A percentile compares a stretch with the other conserved stretches of the same genome.
These are phyloP conservation scores for Pachymerium ferrugineum DNA, from an alignment of 2,888 invertebrate genomes.

Conservation along the genomic window DNA sequence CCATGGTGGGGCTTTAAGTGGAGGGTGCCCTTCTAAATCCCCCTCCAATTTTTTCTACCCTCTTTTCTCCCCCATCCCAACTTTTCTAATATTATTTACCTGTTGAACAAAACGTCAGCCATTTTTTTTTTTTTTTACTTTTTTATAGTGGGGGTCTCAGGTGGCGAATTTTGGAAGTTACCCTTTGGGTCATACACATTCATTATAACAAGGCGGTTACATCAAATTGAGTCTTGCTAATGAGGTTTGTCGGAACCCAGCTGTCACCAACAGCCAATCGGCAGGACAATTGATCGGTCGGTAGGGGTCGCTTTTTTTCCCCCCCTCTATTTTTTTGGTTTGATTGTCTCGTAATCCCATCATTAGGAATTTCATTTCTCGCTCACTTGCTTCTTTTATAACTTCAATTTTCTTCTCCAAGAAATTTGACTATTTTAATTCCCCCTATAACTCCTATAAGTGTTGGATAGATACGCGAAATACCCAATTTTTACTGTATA, in stretches of 20 bases:
- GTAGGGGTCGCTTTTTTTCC: not conserved
- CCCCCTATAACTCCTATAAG: not conserved
- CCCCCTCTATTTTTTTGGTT: not conserved
- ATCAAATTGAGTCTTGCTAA: not conserved
- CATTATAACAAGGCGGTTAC: not conserved
- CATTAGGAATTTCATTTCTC: constrained; percentile 2
- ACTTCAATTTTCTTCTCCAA: not conserved
- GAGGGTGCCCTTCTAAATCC: not conserved
- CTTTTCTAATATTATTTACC: not conserved
- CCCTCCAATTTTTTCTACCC: not conserved
- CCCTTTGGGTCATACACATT: not conserved
- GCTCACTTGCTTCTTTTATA: not conserved
- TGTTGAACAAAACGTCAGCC: not conserved
- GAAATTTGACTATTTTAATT: too few relatives aligned
- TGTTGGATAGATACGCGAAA: too few relatives aligned
- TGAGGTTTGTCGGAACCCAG: not conserved
- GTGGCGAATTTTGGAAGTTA: not conserved
- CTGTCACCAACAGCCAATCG: constrained; percentile 2
- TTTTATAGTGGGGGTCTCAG: not conserved
- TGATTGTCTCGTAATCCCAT: not conserved
- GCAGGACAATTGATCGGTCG: not conserved
- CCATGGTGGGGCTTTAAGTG: not conserved
- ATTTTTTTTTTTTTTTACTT: not conserved
- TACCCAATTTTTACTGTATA: too few relatives aligned
- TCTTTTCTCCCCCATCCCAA: not conserved